These are phyloP conservation scores for Scaptomyza hsui DNA, from an alignment of 1,140 invertebrate genomes.

Conservation along the genomic window DNA sequence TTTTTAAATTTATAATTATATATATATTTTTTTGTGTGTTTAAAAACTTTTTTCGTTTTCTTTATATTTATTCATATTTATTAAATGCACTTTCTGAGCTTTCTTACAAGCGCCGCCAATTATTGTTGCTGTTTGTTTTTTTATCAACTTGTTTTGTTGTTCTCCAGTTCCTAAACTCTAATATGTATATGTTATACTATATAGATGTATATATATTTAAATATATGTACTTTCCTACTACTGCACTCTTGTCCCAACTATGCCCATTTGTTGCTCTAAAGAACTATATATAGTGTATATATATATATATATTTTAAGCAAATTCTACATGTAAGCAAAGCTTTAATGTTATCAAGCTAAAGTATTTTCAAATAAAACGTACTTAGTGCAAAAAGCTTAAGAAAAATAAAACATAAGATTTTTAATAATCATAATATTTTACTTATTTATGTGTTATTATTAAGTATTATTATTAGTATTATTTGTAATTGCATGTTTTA, in stretches of 20 bases:
- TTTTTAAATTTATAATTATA: slow-evolving; percentile 31
- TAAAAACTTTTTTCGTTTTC: slow-evolving; percentile 57
- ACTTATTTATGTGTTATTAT: slow-evolving; percentile 30
- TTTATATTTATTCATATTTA: slow-evolving; percentile 50
- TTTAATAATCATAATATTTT: slow-evolving; percentile 31
- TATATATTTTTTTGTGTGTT: slow-evolving; percentile 55
- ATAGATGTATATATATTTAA: slow-evolving; percentile 18
- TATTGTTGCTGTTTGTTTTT: slow-evolving; percentile 78
- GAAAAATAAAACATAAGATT: slow-evolving; percentile 45
- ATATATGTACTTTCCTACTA: slow-evolving; percentile 56
- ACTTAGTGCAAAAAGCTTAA: slow-evolving; percentile 62
- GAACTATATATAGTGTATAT: slow-evolving; percentile 25
- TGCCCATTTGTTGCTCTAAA: slow-evolving; percentile 59
- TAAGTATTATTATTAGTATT: slow-evolving; percentile 50
- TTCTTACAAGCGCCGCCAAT: slow-evolving; percentile 82
- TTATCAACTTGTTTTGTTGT: slow-evolving; percentile 39
- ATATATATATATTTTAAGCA: slow-evolving; percentile 49
- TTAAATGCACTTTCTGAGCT: slow-evolving; percentile 83
- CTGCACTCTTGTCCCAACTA: slow-evolving; percentile 50
- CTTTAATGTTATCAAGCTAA: slow-evolving; percentile 63
- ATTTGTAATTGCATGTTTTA: slow-evolving; percentile 82
- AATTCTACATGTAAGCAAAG: slow-evolving; percentile 73
- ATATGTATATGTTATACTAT: slow-evolving; percentile 43
- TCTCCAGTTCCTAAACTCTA: slow-evolving; percentile 39
- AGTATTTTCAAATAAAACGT: slow-evolving; percentile 45